A percentile compares a stretch with the other conserved stretches of the same genome.
phyloP scores from a whole-genome alignment of 2,797 vertebrate genomes.

The Hapalemur alaotrensis region DNA sequence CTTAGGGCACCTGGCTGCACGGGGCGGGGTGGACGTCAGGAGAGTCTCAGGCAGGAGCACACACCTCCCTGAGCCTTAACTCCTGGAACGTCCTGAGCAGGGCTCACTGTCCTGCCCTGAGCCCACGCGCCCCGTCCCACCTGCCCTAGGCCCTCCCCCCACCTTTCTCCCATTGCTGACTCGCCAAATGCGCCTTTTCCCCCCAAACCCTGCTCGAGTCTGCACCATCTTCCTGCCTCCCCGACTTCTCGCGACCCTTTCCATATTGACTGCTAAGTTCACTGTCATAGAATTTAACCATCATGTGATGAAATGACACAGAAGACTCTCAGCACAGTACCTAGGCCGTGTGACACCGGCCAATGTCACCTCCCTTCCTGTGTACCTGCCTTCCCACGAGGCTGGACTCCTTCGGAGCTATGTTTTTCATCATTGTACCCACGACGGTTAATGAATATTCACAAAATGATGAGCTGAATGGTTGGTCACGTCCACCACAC shows the following conservation, averaged over 20 bases:
- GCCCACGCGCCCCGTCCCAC: rapidly evolving
- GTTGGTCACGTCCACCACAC: neutral
- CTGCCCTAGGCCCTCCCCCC: neutral
- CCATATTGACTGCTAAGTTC: neutral
- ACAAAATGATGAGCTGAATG: rapidly evolving
- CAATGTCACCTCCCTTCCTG: rapidly evolving
- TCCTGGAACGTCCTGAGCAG: neutral
- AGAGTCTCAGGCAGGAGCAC: too few species aligned
- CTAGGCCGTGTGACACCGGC: rapidly evolving
- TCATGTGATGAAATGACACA: rapidly evolving
- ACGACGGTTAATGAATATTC: neutral
- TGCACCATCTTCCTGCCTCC: neutral
- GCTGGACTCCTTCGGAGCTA: neutral
- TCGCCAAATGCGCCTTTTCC: too few species aligned
- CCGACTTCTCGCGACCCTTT: rapidly evolving
- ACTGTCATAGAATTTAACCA: neutral
- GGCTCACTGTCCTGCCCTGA: rapidly evolving
- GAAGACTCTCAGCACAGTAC: neutral
- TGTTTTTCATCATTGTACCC: neutral
- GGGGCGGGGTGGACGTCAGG: rapidly evolving
- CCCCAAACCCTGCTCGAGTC: neutral
- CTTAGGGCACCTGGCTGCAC: neutral
- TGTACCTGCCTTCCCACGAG: neutral
- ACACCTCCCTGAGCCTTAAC: neutral
- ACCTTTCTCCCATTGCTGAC: rapidly evolving